phyloP scores from a whole-genome alignment of 2,113 vertebrate species.

The Nothoprocta perdicaria region DNA sequence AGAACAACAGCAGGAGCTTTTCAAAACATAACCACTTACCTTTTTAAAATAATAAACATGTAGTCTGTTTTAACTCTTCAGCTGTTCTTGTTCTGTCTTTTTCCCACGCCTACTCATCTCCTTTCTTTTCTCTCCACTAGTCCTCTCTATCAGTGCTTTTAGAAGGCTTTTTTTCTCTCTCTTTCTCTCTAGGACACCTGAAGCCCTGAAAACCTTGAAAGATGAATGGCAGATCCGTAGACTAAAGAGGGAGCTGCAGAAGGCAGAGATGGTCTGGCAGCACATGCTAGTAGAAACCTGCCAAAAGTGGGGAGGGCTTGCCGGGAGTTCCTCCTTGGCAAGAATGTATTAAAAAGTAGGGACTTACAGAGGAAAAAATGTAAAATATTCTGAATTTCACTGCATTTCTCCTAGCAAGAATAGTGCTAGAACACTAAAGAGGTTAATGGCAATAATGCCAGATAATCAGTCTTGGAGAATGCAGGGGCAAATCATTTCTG shows the following conservation, averaged over 20 bases:
- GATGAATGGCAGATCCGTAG: not conserved
- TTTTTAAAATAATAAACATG: constrained; percentile 59
- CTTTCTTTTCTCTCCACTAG: constrained; percentile 16
- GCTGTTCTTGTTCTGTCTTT: constrained; percentile 41
- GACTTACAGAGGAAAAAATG: not conserved
- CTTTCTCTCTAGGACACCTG: not conserved
- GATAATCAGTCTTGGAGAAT: not conserved
- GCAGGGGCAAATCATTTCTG: not conserved
- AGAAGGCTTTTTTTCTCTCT: not conserved
- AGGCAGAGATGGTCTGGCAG: not conserved
- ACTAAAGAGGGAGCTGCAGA: not conserved
- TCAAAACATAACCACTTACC: constrained; percentile 64
- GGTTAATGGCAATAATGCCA: not conserved
- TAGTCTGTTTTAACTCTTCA: constrained; percentile 47
- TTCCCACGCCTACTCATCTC: constrained; percentile 23
- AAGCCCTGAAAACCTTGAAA: constrained; percentile 9
- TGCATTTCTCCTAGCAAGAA: not conserved
- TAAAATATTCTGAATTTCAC: not conserved
- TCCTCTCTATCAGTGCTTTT: constrained; percentile 8
- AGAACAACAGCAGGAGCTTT: constrained; percentile 55
- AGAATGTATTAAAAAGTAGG: not conserved
- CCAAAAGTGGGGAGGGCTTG: not conserved
- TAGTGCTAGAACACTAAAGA: not conserved
- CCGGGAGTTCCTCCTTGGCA: not conserved
- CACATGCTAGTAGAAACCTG: not conserved